phyloP scores from a whole-genome alignment of 2,888 invertebrate genomes.

The Gibbula magus region DNA sequence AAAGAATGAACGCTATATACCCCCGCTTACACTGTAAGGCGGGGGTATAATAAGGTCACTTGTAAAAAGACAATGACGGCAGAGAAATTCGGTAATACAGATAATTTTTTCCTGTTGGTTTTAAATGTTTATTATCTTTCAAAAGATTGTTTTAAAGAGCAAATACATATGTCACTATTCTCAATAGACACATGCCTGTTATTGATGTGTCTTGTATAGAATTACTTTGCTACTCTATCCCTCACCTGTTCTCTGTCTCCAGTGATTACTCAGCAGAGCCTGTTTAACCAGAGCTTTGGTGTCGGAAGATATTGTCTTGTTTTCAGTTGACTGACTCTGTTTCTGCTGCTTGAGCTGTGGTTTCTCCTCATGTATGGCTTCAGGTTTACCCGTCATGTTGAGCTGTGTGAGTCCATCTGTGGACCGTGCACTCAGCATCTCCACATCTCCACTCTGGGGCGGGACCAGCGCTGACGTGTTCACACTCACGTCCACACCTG shows the following conservation, averaged over 20 bases:
- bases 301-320: conserved; percentile 63
- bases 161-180: too few relatives aligned
- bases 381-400: conserved; percentile 50
- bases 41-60: too few relatives aligned
- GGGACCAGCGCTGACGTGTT: conserved; percentile 19
- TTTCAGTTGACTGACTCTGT: conserved; percentile 32
- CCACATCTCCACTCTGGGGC: conserved; percentile 56
- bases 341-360: conserved; percentile 41
- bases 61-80: too few relatives aligned
- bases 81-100: too few relatives aligned
- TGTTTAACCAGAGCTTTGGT: conserved; percentile 69
- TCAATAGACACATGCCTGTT: too few relatives aligned
- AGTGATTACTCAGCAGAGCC: conserved; percentile 61
- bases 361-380: conserved; percentile 27
- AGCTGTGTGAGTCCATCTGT: conserved; percentile 36
- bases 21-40: too few relatives aligned
- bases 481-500: background rate
- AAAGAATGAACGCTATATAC: too few relatives aligned
- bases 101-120: too few relatives aligned
- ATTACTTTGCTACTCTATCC: background rate
- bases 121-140: too few relatives aligned
- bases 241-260: conserved; percentile 55
- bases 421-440: conserved; percentile 71
- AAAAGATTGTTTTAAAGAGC: too few relatives aligned
- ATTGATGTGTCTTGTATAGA: background rate